These are phyloP conservation scores for Euura lappo DNA, from an alignment of 1,140 invertebrate species.

Conservation along the genomic window DNA sequence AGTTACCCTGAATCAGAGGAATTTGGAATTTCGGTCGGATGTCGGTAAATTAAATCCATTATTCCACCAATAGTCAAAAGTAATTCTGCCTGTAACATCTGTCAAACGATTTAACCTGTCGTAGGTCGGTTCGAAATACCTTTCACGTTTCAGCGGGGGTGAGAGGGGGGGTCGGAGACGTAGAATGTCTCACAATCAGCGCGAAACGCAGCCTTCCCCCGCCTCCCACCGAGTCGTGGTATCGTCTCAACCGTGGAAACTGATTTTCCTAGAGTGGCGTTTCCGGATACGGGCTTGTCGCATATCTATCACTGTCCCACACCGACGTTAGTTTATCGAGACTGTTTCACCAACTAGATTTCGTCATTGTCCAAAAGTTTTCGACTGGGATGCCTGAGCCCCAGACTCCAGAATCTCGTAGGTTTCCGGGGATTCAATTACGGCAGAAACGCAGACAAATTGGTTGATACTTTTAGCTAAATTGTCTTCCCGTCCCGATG, in stretches of 20 bases:
- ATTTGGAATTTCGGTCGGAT: too few relatives aligned
- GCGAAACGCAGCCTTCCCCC: not conserved
- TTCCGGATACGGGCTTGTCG: not conserved
- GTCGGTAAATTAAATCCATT: too few relatives aligned
- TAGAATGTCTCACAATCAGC: not conserved
- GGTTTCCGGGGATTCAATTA: too few relatives aligned
- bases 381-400: not conserved
- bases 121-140: not conserved
- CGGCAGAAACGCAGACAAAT: too few relatives aligned
- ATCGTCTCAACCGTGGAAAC: not conserved
- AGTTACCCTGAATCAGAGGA: too few relatives aligned
- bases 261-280: not conserved
- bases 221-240: not conserved
- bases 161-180: not conserved
- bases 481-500: too few relatives aligned
- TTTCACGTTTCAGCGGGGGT: not conserved
- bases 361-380: constrained; percentile 5
- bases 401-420: too few relatives aligned
- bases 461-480: too few relatives aligned
- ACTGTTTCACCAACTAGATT: constrained; percentile 3
- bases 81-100: not conserved
- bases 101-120: constrained; percentile 2
- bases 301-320: not conserved
- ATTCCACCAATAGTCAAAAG: too few relatives aligned
- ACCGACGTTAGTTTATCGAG: not conserved